Evolutionary conservation across 2,113 vertebrate species (phyloP).

Genomic region (Synchiropus splendidus): DNA sequence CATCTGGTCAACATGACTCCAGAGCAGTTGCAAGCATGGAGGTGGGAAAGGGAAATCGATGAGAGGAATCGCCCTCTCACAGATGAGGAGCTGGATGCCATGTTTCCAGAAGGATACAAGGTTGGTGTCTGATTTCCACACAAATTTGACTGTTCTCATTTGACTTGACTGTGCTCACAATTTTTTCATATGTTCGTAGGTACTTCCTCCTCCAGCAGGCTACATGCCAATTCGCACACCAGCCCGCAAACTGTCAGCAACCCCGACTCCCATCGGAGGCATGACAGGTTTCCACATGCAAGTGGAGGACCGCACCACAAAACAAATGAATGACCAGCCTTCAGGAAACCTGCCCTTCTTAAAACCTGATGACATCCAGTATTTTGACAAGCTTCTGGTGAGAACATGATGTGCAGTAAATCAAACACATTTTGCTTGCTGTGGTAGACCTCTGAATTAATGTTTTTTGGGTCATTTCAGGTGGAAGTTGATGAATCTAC

Average conservation of each 20-base stretch:
- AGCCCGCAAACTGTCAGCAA: conserved; percentile 90
- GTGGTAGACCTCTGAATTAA: neutral
- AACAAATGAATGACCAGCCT: conserved; percentile 93
- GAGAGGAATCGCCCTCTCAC: conserved; percentile 94
- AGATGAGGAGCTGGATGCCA: conserved; percentile 94
- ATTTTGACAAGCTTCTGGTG: conserved; percentile 96
- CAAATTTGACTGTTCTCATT: too few species aligned
- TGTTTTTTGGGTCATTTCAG: conserved; percentile 45
- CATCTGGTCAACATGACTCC: conserved; percentile 99
- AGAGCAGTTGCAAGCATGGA: conserved; percentile 96
- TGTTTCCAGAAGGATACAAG: conserved; percentile 99
- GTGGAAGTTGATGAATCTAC: conserved; percentile 98
- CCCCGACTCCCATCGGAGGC: conserved; percentile 92
- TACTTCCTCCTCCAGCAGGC: conserved; percentile 91
- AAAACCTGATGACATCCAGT: conserved; percentile 97
- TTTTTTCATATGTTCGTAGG: conserved; percentile 52
- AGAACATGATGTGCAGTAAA: conserved; percentile 16
- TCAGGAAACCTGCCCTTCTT: conserved; percentile 97
- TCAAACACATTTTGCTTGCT: neutral
- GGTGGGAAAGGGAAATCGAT: conserved; percentile 97
- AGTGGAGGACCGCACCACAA: conserved; percentile 87
- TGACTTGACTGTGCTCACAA: conserved; percentile 2
- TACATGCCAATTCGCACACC: conserved; percentile 97
- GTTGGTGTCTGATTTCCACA: conserved; percentile 39
- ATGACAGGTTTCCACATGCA: conserved; percentile 99